Conservation (phyloP, 23 tunicate species). For the Trididemnum nubilum region DNA sequence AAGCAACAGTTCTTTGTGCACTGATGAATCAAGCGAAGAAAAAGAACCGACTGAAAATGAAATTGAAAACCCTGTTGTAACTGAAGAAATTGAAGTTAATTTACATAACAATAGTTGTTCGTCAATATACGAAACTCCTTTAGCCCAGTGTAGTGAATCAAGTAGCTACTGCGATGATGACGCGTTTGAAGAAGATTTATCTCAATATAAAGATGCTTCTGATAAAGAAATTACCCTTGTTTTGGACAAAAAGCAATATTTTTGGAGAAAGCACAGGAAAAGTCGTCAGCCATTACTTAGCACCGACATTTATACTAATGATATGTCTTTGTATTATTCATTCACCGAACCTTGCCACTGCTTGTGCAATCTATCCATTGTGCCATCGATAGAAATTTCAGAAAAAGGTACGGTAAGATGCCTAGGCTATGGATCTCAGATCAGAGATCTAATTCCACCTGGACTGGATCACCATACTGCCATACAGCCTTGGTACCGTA, state of each 20-base stretch:
- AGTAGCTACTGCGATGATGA: neutral
- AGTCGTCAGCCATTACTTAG: neutral
- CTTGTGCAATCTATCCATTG: constrained; percentile 9
- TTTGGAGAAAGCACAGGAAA: constrained; percentile 1
- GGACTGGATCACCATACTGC: too few relatives aligned
- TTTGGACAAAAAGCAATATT: neutral
- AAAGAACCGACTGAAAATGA: neutral
- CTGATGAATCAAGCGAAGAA: neutral
- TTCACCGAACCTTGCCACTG: constrained; percentile 6
- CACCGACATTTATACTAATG: constrained; percentile 2
- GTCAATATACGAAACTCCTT: neutral
- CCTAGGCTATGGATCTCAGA: too few relatives aligned
- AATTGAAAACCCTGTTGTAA: neutral
- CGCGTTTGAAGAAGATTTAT: neutral
- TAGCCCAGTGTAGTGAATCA: neutral
- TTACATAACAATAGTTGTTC: constrained; percentile 1
- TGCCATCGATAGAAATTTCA: neutral
- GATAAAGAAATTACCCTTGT: neutral
- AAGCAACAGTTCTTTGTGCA: neutral
- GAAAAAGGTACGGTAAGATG: too few relatives aligned
- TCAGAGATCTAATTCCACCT: too few relatives aligned
- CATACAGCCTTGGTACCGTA: too few relatives aligned
- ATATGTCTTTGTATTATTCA: neutral
- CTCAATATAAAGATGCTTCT: neutral
- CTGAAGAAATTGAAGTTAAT: neutral